phyloP scores from a whole-genome alignment of 2,888 invertebrate species.

The Dexiosoma caninum region DNA sequence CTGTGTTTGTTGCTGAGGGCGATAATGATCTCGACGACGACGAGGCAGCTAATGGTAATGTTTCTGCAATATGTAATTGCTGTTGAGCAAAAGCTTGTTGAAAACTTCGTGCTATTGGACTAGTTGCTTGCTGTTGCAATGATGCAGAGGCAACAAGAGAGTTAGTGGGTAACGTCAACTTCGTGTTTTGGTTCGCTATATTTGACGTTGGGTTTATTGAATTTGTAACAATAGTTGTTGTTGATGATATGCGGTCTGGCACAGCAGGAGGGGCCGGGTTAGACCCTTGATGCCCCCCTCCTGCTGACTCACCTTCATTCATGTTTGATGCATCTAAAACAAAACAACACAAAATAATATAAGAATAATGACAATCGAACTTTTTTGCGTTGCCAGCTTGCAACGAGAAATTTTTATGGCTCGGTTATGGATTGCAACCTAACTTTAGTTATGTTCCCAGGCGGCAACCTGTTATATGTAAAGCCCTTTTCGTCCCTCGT shows the following conservation, averaged over 20 bases:
- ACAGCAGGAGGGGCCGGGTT: constrained; percentile 79
- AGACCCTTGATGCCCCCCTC: constrained; percentile 78
- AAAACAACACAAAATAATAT: too few species aligned
- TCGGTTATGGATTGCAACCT: too few species aligned
- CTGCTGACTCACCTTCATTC: constrained; percentile 79
- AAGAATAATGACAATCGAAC: too few species aligned
- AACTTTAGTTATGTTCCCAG: too few species aligned
- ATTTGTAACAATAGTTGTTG: constrained; percentile 63
- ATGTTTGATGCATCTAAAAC: constrained; percentile 78
- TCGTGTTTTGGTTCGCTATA: constrained; percentile 33
- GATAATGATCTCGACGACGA: not conserved
- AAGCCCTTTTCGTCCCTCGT: too few species aligned
- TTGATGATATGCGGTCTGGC: constrained; percentile 77
- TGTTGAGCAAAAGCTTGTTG: constrained; percentile 69
- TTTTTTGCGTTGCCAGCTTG: too few species aligned
- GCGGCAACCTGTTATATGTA: too few species aligned
- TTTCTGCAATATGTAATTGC: constrained; percentile 56
- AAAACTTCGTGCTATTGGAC: constrained; percentile 66
- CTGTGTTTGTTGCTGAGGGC: constrained; percentile 4
- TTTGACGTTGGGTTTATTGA: constrained; percentile 46
- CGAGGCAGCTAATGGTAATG: constrained; percentile 22
- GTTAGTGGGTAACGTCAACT: constrained; percentile 28
- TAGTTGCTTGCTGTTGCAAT: constrained; percentile 60
- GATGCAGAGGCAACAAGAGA: constrained; percentile 34
- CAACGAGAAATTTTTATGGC: too few species aligned